A percentile compares a stretch with the other conserved stretches of the same genome.
Conservation (phyloP, 1,140 invertebrate genomes). For the Drosophila chauvacae region DNA sequence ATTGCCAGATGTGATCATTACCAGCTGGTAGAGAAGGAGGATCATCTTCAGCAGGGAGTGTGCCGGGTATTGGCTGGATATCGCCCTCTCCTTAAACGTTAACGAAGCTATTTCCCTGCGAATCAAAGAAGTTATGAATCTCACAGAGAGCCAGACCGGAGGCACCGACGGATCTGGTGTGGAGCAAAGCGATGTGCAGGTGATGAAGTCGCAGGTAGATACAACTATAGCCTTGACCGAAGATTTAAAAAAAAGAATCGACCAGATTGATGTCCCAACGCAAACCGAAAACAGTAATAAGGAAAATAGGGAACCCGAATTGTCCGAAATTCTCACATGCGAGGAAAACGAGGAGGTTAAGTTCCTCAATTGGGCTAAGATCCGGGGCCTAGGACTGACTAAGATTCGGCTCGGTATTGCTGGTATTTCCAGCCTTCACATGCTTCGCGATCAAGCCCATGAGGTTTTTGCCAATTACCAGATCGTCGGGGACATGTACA, state of each 20-base stretch:
- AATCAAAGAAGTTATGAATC: not conserved
- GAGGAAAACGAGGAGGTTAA: not conserved
- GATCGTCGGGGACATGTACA: not conserved
- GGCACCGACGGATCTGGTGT: not conserved
- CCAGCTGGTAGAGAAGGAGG: not conserved
- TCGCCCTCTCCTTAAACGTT: not conserved
- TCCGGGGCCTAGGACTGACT: not conserved
- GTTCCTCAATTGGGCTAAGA: not conserved
- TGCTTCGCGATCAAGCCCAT: too few species aligned
- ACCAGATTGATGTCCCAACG: too few species aligned
- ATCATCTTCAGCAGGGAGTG: not conserved
- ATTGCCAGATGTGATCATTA: not conserved
- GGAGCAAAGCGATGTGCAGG: not conserved
- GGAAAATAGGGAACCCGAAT: not conserved
- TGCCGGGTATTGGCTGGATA: not conserved
- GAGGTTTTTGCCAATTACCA: too few species aligned
- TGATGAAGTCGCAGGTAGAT: not conserved
- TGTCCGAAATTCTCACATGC: not conserved
- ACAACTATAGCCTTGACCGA: not conserved
- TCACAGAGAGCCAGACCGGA: not conserved
- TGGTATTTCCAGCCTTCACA: too few species aligned
- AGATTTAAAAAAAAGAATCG: too few species aligned
- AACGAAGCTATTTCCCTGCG: not conserved
- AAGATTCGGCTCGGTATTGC: not conserved
- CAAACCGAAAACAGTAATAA: not conserved